Conservation (phyloP, 2,888 invertebrate genomes). For the Dryobota labecula region DNA sequence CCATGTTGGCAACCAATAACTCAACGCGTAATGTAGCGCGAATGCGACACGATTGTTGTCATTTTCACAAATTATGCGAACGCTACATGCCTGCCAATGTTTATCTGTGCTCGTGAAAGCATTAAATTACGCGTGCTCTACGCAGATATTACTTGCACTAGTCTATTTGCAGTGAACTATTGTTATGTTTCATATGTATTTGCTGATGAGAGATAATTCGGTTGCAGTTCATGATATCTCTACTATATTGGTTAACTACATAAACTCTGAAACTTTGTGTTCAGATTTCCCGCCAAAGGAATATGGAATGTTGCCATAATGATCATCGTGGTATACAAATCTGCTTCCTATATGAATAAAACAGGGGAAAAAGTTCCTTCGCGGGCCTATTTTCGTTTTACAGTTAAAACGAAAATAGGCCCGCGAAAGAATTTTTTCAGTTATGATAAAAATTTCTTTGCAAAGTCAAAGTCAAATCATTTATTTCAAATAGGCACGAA, state of each 20-base stretch:
- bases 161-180: conserved; percentile 64
- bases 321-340: conserved; percentile 38
- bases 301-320: conserved; percentile 50
- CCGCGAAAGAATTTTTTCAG: no score
- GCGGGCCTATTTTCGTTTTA: background rate
- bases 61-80: conserved; percentile 88
- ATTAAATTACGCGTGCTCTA: conserved; percentile 83
- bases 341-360: conserved; percentile 11
- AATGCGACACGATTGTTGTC: conserved; percentile 87
- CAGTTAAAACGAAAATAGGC: no score
- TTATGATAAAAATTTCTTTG: no score
- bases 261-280: conserved; percentile 22
- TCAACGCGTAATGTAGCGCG: conserved; percentile 86
- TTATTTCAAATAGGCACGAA: no score
- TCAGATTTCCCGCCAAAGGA: conserved; percentile 9
- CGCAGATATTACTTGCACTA: conserved; percentile 79
- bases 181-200: conserved; percentile 54
- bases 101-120: conserved; percentile 85
- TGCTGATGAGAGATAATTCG: conserved; percentile 50
- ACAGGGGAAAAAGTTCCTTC: background rate
- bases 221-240: conserved; percentile 47
- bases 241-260: conserved; percentile 6
- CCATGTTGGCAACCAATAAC: conserved; percentile 78
- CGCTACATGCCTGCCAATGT: conserved; percentile 85
- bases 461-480: no score